These are phyloP conservation scores for Gyrodactylus salaris DNA, from an alignment of 1,140 invertebrate species.

Conservation along the genomic window DNA sequence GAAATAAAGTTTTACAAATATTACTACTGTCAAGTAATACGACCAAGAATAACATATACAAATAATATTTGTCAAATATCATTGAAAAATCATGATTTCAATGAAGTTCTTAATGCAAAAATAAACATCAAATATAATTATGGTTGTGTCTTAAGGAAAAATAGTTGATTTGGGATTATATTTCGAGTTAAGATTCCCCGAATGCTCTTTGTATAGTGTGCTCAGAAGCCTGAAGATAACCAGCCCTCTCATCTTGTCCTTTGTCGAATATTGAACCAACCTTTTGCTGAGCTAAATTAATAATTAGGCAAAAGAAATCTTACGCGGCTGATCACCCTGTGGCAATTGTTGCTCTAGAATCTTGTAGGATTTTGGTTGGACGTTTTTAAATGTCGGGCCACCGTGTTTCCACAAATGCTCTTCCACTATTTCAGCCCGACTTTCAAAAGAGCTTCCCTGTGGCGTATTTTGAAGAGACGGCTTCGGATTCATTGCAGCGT, in stretches of 20 bases:
- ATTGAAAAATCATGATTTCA: too few relatives aligned
- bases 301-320: constrained; percentile 2
- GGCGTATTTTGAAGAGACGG: neutral
- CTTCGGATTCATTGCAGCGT: neutral
- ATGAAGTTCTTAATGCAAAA: too few relatives aligned
- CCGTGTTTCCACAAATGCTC: constrained; percentile 9
- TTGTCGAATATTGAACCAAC: constrained; percentile 11
- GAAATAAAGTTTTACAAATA: too few relatives aligned
- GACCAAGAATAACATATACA: too few relatives aligned
- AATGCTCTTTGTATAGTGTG: constrained; percentile 11
- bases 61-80: too few relatives aligned
- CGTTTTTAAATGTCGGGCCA: constrained; percentile 10
- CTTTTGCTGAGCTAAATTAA: constrained; percentile 4
- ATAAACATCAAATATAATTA: too few relatives aligned
- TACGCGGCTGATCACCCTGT: constrained; percentile 6
- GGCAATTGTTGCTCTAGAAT: constrained; percentile 11
- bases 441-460: neutral
- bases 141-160: too few relatives aligned
- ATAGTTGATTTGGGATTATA: too few relatives aligned
- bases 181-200: constrained; percentile 10
- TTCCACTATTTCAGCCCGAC: constrained; percentile 9
- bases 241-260: constrained; percentile 10
- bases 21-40: too few relatives aligned
- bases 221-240: constrained; percentile 10
- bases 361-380: constrained; percentile 10